A percentile compares a stretch with the other conserved stretches of the same genome.
Conservation (phyloP, 2,888 invertebrate genomes). For the Tetanocera ferruginea region DNA sequence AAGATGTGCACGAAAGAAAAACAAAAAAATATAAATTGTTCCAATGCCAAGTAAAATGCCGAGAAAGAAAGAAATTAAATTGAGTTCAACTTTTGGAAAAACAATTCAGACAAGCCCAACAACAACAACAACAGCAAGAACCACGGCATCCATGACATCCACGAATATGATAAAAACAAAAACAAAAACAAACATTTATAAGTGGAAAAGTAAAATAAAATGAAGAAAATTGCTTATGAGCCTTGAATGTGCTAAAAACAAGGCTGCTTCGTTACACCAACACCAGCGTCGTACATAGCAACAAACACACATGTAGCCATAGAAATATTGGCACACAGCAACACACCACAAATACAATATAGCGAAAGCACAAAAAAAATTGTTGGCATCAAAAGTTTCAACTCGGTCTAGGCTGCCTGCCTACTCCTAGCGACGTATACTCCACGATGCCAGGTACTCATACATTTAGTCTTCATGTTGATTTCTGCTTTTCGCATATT, state of each 20-base stretch:
- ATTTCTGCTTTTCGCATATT: conserved; percentile 2
- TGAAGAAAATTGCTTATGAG: conserved; percentile 1
- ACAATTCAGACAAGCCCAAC: conserved; percentile 19
- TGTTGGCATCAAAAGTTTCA: too few relatives aligned
- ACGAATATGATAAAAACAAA: background rate
- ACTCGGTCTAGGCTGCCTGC: too few relatives aligned
- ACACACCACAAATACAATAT: conserved; percentile 1
- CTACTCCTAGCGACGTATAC: background rate
- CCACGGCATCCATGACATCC: background rate
- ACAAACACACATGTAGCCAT: background rate
- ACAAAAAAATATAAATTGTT: conserved; percentile 11
- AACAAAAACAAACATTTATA: conserved; percentile 2
- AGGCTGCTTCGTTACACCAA: background rate
- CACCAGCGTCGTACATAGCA: background rate
- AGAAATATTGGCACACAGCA: background rate
- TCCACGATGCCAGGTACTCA: background rate
- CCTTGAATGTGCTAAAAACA: background rate
- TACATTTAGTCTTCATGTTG: background rate
- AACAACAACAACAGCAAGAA: conserved; percentile 3
- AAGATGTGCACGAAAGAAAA: conserved; percentile 20
- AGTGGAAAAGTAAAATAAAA: conserved; percentile 8
- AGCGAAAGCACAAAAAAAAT: background rate
- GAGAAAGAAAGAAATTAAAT: background rate
- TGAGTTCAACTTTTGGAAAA: conserved; percentile 15
- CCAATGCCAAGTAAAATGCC: background rate